Evolutionary conservation across 2,113 vertebrate species (phyloP).

Genomic region (Pitta sordida): DNA sequence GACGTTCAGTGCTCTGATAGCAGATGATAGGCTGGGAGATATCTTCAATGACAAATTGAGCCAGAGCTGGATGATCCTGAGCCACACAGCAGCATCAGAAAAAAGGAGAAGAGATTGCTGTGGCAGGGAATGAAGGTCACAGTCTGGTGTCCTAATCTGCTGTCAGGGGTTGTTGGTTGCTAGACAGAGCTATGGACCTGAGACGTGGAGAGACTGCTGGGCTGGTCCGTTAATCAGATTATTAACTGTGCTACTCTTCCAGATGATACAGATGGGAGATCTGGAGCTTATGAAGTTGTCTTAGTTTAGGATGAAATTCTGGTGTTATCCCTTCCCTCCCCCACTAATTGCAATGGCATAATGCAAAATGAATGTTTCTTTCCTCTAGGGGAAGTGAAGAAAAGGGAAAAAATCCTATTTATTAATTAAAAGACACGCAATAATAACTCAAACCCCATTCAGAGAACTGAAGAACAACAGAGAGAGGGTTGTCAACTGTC

Average conservation of each 20-base stretch:
- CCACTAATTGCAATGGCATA: no score
- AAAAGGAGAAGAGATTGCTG: accelerated
- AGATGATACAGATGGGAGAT: neutral
- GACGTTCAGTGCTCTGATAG: neutral
- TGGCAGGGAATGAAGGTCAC: neutral
- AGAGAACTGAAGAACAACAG: no score
- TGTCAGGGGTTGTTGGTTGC: neutral
- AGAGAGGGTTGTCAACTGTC: no score
- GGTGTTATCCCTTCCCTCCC: no score
- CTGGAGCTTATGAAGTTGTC: neutral
- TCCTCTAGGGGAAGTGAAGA: no score
- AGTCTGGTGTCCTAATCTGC: neutral
- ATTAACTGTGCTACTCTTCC: neutral
- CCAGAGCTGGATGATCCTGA: neutral
- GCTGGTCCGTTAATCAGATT: neutral
- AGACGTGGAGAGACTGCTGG: neutral
- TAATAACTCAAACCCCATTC: no score
- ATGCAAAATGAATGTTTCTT: no score
- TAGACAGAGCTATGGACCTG: neutral
- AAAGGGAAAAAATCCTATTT: no score
- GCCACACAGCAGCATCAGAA: neutral
- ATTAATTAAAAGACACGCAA: no score
- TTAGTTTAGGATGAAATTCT: no score
- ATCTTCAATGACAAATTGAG: neutral
- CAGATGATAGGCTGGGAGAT: neutral